phyloP scores from a whole-genome alignment of 2,113 vertebrate species.

The Lycocorax pyrrhopterus region DNA sequence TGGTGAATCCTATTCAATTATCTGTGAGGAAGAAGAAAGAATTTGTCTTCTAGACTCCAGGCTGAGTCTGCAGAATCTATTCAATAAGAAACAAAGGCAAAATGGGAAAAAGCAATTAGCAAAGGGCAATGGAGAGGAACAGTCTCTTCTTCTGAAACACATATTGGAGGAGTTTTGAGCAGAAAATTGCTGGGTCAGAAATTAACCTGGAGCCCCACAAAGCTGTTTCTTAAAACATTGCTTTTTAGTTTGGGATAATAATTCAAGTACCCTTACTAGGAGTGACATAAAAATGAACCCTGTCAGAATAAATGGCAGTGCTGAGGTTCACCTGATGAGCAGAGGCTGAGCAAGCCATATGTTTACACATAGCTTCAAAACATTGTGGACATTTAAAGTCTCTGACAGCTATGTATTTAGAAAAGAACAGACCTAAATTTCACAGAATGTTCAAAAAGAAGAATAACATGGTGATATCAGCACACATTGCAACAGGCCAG shows the following conservation, averaged over 20 bases:
- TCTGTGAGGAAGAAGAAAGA: background rate
- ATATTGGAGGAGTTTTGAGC: background rate
- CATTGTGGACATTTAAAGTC: background rate
- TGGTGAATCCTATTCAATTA: background rate
- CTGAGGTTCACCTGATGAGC: background rate
- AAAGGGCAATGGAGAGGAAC: background rate
- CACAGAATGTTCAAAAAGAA: background rate
- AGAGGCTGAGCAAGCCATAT: background rate
- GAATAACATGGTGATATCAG: background rate
- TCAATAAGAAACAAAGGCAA: background rate
- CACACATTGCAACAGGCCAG: background rate
- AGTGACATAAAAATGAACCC: background rate
- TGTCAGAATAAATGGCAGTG: background rate
- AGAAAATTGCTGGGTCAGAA: background rate
- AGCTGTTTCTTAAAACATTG: background rate
- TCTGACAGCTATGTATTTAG: background rate
- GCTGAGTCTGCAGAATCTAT: background rate
- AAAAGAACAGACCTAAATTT: background rate
- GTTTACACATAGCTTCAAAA: background rate
- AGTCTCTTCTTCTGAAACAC: background rate
- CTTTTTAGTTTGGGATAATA: background rate
- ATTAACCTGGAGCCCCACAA: background rate
- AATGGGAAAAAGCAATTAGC: background rate
- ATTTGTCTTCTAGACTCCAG: background rate
- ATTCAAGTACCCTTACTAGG: background rate